These are phyloP conservation scores for Hybos culiciformis DNA, from an alignment of 2,888 invertebrate species.

Conservation along the genomic window DNA sequence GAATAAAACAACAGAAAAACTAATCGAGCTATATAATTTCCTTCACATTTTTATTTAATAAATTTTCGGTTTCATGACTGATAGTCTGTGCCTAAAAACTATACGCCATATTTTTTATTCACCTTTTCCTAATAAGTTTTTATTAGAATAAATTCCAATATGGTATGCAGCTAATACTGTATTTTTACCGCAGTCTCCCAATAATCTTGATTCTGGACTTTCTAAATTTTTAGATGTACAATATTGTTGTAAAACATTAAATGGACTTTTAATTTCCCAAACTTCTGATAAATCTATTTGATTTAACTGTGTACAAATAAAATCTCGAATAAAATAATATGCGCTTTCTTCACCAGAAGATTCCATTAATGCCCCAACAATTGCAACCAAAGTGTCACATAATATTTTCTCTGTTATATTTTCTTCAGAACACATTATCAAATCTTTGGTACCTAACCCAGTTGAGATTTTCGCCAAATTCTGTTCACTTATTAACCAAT, in stretches of 20 bases:
- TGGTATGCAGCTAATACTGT: constrained; percentile 74
- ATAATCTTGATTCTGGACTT: constrained; percentile 62
- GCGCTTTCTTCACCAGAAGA: constrained; percentile 53
- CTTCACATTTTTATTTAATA: not conserved
- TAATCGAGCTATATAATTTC: too few species aligned
- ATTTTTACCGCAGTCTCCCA: constrained; percentile 62
- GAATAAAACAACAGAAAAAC: too few species aligned
- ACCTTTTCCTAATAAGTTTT: constrained; percentile 72
- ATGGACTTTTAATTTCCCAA: constrained; percentile 70
- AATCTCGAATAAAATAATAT: constrained; percentile 70
- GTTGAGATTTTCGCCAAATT: constrained; percentile 56
- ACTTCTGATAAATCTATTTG: constrained; percentile 75
- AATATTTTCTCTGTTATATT: constrained; percentile 40
- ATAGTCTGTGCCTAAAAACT: too few species aligned
- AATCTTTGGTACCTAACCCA: constrained; percentile 69
- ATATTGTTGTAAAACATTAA: constrained; percentile 51
- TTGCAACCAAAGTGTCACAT: constrained; percentile 62
- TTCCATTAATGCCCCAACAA: constrained; percentile 60
- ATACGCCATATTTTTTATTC: too few species aligned
- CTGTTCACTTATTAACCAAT: constrained; percentile 50
- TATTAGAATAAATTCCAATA: constrained; percentile 77
- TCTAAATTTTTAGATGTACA: constrained; percentile 44
- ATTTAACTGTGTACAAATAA: constrained; percentile 69
- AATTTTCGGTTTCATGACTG: too few species aligned
- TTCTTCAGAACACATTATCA: constrained; percentile 52